These are phyloP conservation scores for Heliconius ethilla DNA, from an alignment of 2,888 invertebrate species.

Conservation along the genomic window DNA sequence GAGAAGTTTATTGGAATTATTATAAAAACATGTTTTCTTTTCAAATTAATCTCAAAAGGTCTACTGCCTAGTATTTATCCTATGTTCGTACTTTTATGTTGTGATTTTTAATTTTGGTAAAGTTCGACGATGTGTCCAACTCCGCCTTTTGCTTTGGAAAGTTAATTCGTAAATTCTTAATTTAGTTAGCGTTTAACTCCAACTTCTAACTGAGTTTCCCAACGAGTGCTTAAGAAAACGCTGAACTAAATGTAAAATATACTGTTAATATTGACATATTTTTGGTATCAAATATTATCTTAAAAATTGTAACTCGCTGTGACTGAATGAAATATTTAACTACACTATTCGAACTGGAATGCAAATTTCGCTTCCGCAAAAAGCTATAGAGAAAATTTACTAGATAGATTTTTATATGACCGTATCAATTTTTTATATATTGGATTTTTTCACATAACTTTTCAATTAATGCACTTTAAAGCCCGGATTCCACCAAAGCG, in stretches of 20 bases:
- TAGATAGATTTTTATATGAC: background rate
- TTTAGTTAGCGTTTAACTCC: slow-evolving; percentile 13
- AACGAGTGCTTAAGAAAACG: slow-evolving; percentile 17
- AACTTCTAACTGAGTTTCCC: slow-evolving; percentile 11
- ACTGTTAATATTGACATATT: slow-evolving; percentile 11
- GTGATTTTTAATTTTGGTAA: background rate
- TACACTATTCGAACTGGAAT: background rate
- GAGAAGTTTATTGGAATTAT: background rate
- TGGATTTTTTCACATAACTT: background rate
- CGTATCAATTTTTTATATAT: background rate
- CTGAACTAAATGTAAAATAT: slow-evolving; percentile 19
- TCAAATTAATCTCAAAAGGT: background rate
- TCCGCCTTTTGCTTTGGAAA: background rate
- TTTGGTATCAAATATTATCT: slow-evolving; percentile 19
- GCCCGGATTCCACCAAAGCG: no score
- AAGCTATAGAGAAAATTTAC: background rate
- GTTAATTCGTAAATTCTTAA: slow-evolving; percentile 20
- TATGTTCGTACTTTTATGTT: background rate
- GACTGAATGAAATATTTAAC: slow-evolving; percentile 8
- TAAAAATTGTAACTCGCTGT: background rate
- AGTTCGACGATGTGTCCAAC: slow-evolving; percentile 13
- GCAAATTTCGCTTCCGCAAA: slow-evolving; percentile 11
- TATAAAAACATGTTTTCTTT: background rate
- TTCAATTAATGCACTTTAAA: background rate
- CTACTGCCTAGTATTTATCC: background rate